Conservation (phyloP, 2,797 vertebrate species). For the Oreonectes daqikongensis region DNA sequence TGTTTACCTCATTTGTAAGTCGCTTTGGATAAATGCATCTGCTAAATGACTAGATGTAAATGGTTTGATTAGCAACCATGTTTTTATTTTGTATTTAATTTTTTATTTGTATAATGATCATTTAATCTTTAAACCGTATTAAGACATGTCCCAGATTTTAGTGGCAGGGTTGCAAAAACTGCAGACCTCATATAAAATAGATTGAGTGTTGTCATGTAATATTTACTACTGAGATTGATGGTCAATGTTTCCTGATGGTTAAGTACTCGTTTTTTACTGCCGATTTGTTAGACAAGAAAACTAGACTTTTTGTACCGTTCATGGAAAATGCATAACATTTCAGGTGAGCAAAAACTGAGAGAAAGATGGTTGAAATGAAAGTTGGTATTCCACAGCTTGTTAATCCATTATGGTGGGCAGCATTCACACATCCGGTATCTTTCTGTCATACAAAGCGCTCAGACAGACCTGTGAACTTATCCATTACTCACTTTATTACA, state of each 20-base stretch:
- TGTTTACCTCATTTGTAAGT: too few relatives aligned
- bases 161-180: neutral
- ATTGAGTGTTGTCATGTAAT: constrained; percentile 14
- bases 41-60: too few relatives aligned
- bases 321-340: constrained; percentile 9
- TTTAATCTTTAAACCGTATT: neutral
- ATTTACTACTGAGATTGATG: constrained; percentile 13
- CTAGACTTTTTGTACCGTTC: neutral
- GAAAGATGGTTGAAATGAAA: neutral
- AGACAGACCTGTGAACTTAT: constrained; percentile 18
- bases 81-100: too few relatives aligned
- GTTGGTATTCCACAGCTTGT: constrained; percentile 3
- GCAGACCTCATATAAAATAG: constrained; percentile 16
- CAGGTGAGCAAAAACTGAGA: neutral
- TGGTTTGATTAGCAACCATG: too few relatives aligned
- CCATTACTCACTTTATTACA: constrained; percentile 65
- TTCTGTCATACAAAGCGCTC: constrained; percentile 40
- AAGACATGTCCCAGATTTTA: neutral
- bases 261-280: neutral
- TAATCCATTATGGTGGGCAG: constrained; percentile 10
- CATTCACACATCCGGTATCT: constrained; percentile 40
- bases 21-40: too few relatives aligned
- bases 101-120: too few relatives aligned
- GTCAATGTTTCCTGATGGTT: neutral
- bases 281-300: too few relatives aligned